phyloP scores from a whole-genome alignment of 2,113 vertebrate genomes.

The Oncorhynchus keta region DNA sequence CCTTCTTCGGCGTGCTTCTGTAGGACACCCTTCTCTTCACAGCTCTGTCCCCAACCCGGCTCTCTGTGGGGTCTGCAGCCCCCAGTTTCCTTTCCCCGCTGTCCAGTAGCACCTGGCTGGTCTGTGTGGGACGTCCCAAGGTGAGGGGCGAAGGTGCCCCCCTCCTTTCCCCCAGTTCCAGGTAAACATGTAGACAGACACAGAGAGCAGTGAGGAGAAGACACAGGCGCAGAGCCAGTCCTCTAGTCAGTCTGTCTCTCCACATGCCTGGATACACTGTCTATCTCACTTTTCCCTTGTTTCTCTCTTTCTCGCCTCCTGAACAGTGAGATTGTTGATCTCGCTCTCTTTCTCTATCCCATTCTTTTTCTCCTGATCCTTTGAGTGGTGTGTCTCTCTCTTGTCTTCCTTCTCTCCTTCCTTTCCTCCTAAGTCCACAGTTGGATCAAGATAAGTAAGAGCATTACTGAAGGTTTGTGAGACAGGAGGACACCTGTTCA shows the following conservation, averaged over 20 bases:
- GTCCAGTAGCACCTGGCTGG: constrained; percentile 1
- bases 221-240: constrained; percentile 56
- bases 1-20: constrained; percentile 36
- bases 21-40: constrained; percentile 43
- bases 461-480: neutral
- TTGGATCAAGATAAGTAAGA: too few relatives aligned
- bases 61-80: constrained; percentile 11
- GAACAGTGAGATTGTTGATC: neutral
- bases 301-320: neutral
- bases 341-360: constrained; percentile 29
- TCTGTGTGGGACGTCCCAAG: constrained; percentile 20
- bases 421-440: too few relatives aligned
- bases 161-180: constrained; percentile 48
- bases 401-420: too few relatives aligned
- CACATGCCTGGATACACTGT: constrained; percentile 48
- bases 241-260: constrained; percentile 43
- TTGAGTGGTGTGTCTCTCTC: neutral
- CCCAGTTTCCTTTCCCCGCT: constrained; percentile 6
- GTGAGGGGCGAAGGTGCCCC: constrained; percentile 20
- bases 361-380: constrained; percentile 19
- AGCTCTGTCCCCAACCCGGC: constrained; percentile 8
- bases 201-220: constrained; percentile 54
- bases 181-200: constrained; percentile 64
- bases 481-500: constrained; percentile 6
- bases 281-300: neutral